Conservation (phyloP, 2,113 vertebrate species). For the Plotosus lineatus region DNA sequence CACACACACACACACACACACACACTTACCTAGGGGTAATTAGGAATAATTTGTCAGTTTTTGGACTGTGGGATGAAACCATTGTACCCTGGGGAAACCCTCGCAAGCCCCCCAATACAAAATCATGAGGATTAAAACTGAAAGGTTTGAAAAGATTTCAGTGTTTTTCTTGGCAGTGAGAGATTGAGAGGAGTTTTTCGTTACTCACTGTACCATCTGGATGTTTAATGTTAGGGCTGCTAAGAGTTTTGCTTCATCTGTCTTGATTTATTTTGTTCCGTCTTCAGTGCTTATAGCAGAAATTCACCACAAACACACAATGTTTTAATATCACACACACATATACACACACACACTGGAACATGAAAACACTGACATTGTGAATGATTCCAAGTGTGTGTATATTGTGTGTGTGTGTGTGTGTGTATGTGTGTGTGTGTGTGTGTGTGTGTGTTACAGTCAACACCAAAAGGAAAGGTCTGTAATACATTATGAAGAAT, state of each 20-base stretch:
- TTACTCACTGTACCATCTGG: not conserved
- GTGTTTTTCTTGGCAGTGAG: not conserved
- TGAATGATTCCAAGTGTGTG: not conserved
- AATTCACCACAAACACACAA: slow-evolving; percentile 1
- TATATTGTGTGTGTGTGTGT: not conserved
- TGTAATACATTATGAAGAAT: not conserved
- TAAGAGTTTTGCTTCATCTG: not conserved
- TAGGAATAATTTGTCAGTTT: too few species aligned
- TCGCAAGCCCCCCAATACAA: too few species aligned
- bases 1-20: too few species aligned
- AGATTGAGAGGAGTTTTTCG: not conserved
- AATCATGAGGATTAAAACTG: not conserved
- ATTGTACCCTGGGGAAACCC: too few species aligned
- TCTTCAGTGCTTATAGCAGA: not conserved
- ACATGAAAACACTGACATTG: not conserved
- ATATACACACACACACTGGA: not conserved
- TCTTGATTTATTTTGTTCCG: not conserved
- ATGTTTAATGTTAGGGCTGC: not conserved
- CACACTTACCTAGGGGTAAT: too few species aligned
- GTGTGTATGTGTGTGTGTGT: not conserved
- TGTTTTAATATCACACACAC: not conserved
- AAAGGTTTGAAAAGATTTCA: not conserved
- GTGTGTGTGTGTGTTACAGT: not conserved
- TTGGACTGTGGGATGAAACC: too few species aligned
- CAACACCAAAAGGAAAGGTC: not conserved